Evolutionary conservation across 2,113 vertebrate species (phyloP), one percentile per base, ranked within the genome.

Genomic region (Saguinus imperator): DNA sequence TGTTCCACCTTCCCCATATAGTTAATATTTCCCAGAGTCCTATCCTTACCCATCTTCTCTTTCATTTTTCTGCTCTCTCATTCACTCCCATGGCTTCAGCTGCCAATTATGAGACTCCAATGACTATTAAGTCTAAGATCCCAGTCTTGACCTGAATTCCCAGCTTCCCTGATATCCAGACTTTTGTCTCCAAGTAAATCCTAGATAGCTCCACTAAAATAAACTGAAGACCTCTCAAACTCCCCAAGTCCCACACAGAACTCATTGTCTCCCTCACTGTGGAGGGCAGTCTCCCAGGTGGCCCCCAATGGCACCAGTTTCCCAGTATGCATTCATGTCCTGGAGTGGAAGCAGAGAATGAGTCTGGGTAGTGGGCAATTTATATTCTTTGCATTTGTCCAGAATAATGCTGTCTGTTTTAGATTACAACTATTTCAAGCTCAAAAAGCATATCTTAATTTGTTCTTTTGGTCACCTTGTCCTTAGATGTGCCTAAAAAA

Each of bases 181-280:
- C 45, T 75, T 94, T 48, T 85, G 87, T 91, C 88, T 66, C 48
- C 50, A 40, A 57, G 82, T 61, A 66, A 80, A 80, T 64, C 37
- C 12, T 64, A 48, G 75, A 8, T 37, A 94, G 52, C 37, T 83
- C 37, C n/a, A 37, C 83, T 84, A 57, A 52, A 66, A 45, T 48
- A 37, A 79, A 61, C 32, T 9, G 40, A 87, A 25, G 37, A 35
- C 40, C 13, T 45, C 61, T 72, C 58, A 64, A 57, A 52, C 10
- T 29, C 57, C 66, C 3, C 10, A 20, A 2, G 35, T 43, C 35
- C 70, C 58, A 37, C 5, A 55, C 48, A 80, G 81, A 91, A 72
- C 58, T 68, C 81, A 16, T 13, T 10, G 37, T 7, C 32, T 9
- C 14, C 20, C 3, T 11, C 5, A 5, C 27, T 23, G 1, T 37